Evolutionary conservation across 2,113 vertebrate genomes (phyloP).

Genomic region (Centropristis striata): DNA sequence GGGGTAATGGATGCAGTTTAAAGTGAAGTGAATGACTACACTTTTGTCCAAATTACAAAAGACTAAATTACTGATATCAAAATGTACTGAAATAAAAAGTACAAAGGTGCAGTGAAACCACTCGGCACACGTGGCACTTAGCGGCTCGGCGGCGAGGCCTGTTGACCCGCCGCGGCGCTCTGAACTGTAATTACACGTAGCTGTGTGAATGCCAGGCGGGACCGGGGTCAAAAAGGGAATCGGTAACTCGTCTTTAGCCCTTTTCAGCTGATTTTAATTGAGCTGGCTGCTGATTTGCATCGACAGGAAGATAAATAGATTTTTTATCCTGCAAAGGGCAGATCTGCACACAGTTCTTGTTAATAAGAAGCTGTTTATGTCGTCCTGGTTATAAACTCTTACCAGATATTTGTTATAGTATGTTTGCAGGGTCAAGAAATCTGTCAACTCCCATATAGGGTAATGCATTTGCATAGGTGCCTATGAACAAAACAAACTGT

Average conservation of each 20-base stretch:
- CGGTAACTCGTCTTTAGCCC: background rate
- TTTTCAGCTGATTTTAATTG: constrained; percentile 2
- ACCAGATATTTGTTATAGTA: background rate
- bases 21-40: background rate
- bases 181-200: background rate
- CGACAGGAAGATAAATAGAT: background rate
- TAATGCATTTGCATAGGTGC: background rate
- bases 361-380: background rate
- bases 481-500: too few species aligned
- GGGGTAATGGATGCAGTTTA: background rate
- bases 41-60: background rate
- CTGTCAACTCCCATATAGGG: background rate
- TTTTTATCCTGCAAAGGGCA: background rate
- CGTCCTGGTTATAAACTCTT: background rate
- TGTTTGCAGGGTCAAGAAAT: background rate
- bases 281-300: background rate
- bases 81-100: constrained; percentile 16
- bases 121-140: constrained; percentile 6
- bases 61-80: constrained; percentile 14
- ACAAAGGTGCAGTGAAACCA: constrained; percentile 1
- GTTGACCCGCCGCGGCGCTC: constrained; percentile 25
- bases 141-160: constrained; percentile 7
- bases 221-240: background rate
- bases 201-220: background rate
- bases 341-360: background rate